Base-by-base conservation (phyloP, 1,140 invertebrate species). In the Vollenhovia emeryi region DNA sequence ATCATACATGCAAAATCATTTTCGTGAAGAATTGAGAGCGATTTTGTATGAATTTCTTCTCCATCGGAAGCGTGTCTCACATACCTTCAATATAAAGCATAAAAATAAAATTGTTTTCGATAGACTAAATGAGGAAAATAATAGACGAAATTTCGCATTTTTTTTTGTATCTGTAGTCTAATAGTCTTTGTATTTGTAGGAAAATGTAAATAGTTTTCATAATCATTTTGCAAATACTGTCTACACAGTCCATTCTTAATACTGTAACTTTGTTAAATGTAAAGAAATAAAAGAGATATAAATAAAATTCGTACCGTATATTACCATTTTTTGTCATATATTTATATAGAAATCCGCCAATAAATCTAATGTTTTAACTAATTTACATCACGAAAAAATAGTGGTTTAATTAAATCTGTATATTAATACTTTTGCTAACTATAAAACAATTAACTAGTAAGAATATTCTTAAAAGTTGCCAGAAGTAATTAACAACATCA, bases 161-260 rank as follows among this genome's bases (percentile, higher is more conserved):
- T 64, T 64, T 36, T 52, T 40, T 36, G 21, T 66, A 52, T 50
- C 18, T 52, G 40, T 36, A 78, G 6, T 62, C 24, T 11, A 6
- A 27, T 52, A 60, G 8, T 60, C 27, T 11, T 24, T 48, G 1
- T 62, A 80, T 11, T 24, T 48, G 1, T 62, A 80, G 15, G 6
- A 68, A 80, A 2, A 13, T 57, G 62, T 71, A 40, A 69, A 73
- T 59, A 57, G 30, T 36, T 43, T 45, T 73, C 9, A 59, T 57
- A 82, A 82, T 73, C 40, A 71, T 43, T 45, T 52, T 68, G 45
- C 27, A 57, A 57, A 24, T 18, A 21, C 48, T 73, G 55, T 71
- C n/a, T n/a, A 43, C 40, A 55, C 33, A 82, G 21, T 24, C 3
- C 24, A 57, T 48, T 60, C 15, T 71, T 55, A 27, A 33, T 36